These are phyloP conservation scores for Orthonyx spaldingii DNA, from an alignment of 2,113 vertebrate genomes.

Conservation along the genomic window DNA sequence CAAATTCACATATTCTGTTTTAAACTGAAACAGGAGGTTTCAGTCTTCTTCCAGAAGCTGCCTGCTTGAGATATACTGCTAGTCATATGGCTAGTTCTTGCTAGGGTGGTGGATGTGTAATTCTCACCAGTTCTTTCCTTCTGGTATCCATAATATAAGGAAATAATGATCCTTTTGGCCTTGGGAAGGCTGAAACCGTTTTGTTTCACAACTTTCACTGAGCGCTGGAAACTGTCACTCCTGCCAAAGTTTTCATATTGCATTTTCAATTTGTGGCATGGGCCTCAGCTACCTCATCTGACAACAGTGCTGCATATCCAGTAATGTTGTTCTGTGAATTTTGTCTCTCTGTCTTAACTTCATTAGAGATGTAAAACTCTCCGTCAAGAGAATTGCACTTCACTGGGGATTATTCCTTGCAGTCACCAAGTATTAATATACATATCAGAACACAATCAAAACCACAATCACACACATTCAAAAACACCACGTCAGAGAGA, in stretches of 20 bases:
- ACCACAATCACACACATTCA: not conserved
- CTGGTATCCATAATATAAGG: not conserved
- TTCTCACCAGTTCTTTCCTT: not conserved
- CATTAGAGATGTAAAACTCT: not conserved
- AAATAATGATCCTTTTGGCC: not conserved
- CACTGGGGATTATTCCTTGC: not conserved
- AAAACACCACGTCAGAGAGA: not conserved
- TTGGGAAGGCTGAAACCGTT: not conserved
- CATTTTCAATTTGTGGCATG: not conserved
- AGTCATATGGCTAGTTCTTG: not conserved
- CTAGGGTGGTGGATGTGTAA: not conserved
- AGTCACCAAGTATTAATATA: not conserved
- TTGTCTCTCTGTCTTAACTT: not conserved
- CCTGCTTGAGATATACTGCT: not conserved
- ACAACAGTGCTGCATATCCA: not conserved
- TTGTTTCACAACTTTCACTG: not conserved
- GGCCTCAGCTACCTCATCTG: not conserved
- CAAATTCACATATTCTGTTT: not conserved
- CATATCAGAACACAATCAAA: not conserved
- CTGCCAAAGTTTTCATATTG: not conserved
- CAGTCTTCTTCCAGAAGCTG: not conserved
- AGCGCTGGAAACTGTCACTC: not conserved
- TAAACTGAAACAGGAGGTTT: not conserved
- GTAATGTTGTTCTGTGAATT: not conserved
- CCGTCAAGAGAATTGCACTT: not conserved